Base-by-base conservation (phyloP, 2,113 vertebrate genomes). In the Sakesphorus luctuosus region DNA sequence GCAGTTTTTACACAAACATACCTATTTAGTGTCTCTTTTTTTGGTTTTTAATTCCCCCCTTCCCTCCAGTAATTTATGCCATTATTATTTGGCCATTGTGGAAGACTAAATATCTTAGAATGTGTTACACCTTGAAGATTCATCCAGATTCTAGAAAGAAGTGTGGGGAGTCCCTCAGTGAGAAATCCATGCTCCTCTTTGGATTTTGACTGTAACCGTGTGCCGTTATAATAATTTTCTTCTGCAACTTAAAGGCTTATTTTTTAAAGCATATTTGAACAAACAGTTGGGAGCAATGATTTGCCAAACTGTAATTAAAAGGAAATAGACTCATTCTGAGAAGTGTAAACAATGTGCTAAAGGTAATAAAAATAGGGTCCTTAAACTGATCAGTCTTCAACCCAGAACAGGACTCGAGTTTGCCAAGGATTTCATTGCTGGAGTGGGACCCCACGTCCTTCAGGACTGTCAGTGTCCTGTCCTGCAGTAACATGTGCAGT, bases 271-370 rank as follows among this genome's bases (percentile, higher is more conserved):
- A 55, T 86, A 69, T 94, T 93, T 77, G 95, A 91, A 67, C n/a
- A 93, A 94, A 91, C 87, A 93, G 90, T 95, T 94, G 91, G 91
- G 87, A 94, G 91, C 78, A 84, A 52, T 71, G 87, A 90, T 86
- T 96, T 97, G 95, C 93, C 93, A 97, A 96, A 95, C 75, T 94
- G 76, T 80, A 96, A 95, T 97, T 96, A 93, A 90, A 96, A 94
- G 89, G 84, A 96, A 97, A 80, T 71, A 95, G 91, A 55, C 55
- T 94, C 21, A 74, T 95, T 95, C 55, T 47, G 59, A 59, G 75
- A 85, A 96, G 67, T 16, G 63, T 95, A 95, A 96, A 96, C 78
- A 95, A 50, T 62, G 75, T 93, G 55, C 79, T 94, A 72, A 90
- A 74, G 67, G 93, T 94, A 94, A 90, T 68, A 96, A 91, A 95